Base-by-base conservation (phyloP, 2,113 vertebrate genomes). In the Sprattus sprattus region DNA sequence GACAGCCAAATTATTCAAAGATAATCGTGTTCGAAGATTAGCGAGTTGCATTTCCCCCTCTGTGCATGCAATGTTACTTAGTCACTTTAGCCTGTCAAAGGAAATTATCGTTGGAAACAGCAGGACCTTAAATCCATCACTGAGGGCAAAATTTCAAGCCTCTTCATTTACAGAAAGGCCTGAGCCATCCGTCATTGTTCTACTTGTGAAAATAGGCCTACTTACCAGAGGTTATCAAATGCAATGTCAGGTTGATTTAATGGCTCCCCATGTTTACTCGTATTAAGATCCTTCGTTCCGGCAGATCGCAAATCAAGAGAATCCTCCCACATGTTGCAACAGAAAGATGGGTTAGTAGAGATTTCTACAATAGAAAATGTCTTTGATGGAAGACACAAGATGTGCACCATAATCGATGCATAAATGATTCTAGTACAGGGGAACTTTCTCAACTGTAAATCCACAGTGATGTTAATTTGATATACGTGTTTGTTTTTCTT, bases 1-100 rank as follows among this genome's bases (percentile, higher is more conserved):
- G 91, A 90, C 91, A 93, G 91, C 85, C 93, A 93, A 93, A 94
- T 92, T 91, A 92, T 93, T 91, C 91, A 89, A 93, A 93, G 92
- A 93, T 94, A 93, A 93, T 92, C 92, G 90, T 81, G 87, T 94
- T 94, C 90, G 91, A 92, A 93, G 91, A 94, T 95, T 92, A 94
- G 91, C 91, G 89, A 90, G 91, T 87, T 93, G 89, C 91, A 89
- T 89, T 89, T 32, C 25, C 91, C 81, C 82, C 85, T 91, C 84
- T 84, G 84, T 88, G 87, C 88, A 91, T 45, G 60, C 89, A 89
- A 93, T 92, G 88, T 91, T 91, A 91, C 89, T 93, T 91, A 92
- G 91, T 94, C 92, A 94, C 91, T 94, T 92, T 87, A 92, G 91
- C 88, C 92, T 93, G 91, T 93, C 93, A 92, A 91, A 91, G 84